Evolutionary conservation across 1,140 invertebrate genomes (phyloP), one percentile per base, ranked within the genome.

Genomic region (Drosophila quadrilineata): DNA sequence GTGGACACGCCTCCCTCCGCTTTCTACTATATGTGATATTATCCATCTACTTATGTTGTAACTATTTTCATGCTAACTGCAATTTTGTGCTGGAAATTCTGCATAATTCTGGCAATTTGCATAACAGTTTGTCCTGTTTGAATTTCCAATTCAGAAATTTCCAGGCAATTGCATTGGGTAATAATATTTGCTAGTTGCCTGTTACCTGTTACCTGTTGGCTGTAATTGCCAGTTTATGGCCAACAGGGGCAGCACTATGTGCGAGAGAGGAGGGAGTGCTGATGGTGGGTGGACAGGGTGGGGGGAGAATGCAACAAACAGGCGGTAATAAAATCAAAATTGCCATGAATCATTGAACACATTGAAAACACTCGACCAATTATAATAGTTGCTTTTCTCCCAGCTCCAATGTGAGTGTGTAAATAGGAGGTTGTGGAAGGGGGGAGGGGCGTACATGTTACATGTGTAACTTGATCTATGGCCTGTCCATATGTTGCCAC

Each of bases 281-380:
- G n/a, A n/a, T n/a, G n/a, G n/a, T n/a, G n/a, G n/a, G n/a, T n/a
- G n/a, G n/a, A n/a, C n/a, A n/a, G n/a, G n/a, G n/a, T n/a, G n/a
- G n/a, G n/a, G 3, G 16, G 8, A 24, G 48, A 28, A 31, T 49
- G 24, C 16, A 48, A 26, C 31, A 36, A 35, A 16, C 6, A 41
- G 29, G 59, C 68, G 31, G 53, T 67, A 76, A 73, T 64, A 72
- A 82, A 82, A 73, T 84, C 69, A 70, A 82, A 77, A 77, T 41
- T 22, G 59, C 48, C 52, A 82, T 82, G 79, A 84, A 82, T 82
- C 76, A 84, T 82, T 77, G 76, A 84, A 59, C 69, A 73, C 49
- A 70, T 71, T 62, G 41, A 45, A 41, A 60, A 63, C 64, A 72
- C 59, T 66, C 56, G 17, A 40, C 56, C 76, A 82, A 84, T 82